These are phyloP conservation scores for Eudyptes chrysolophus DNA, from an alignment of 2,113 vertebrate genomes.

Conservation along the genomic window DNA sequence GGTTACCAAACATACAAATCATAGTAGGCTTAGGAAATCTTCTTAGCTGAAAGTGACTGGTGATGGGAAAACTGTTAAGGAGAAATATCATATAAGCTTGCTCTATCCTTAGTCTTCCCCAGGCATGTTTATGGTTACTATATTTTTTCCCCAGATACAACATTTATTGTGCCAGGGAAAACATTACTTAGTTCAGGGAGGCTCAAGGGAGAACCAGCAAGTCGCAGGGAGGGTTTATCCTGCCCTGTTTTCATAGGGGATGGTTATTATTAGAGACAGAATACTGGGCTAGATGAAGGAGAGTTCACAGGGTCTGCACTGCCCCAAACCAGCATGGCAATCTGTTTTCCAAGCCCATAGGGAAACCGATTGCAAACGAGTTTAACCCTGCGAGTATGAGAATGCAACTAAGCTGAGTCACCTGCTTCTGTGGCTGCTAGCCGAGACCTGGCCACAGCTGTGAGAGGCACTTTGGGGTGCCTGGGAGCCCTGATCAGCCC, in stretches of 20 bases:
- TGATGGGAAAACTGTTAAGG: background rate
- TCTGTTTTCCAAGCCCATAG: background rate
- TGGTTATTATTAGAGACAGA: background rate
- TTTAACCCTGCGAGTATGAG: background rate
- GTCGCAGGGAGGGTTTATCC: background rate
- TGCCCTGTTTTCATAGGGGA: background rate
- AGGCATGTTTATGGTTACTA: background rate
- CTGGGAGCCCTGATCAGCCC: background rate
- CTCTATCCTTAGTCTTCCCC: background rate
- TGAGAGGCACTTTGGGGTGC: background rate
- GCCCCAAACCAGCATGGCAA: background rate
- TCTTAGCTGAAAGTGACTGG: background rate
- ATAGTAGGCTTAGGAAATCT: background rate
- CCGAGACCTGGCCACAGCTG: background rate
- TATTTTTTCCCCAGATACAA: background rate
- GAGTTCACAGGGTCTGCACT: background rate
- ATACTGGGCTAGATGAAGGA: background rate
- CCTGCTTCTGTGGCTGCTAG: background rate
- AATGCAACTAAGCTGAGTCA: background rate
- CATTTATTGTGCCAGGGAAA: background rate
- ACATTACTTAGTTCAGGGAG: background rate
- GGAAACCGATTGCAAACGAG: background rate
- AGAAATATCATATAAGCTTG: background rate
- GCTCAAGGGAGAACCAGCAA: background rate
- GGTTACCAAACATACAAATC: background rate